Evolutionary conservation across 2,888 invertebrate species (phyloP), one percentile per base, ranked within the genome.

Genomic region (Lasioglossum oenotherae): DNA sequence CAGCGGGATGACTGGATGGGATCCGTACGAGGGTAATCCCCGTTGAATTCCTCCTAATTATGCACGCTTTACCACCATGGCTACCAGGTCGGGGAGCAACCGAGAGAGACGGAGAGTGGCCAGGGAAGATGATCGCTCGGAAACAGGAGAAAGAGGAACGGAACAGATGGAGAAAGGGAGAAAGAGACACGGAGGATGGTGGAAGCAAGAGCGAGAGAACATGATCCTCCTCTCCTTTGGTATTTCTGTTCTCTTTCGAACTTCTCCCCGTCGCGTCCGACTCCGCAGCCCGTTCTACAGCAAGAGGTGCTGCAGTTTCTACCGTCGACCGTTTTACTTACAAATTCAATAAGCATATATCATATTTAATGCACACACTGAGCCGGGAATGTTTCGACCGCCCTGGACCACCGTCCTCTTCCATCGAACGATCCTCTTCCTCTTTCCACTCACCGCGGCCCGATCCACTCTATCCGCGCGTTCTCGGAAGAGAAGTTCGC

Each of bases 31-130:
- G 93, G 93, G 93, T 94, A 94, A 94, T 94, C 94, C 94, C 92
- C 90, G 93, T 93, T 94, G 94, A 94, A 94, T 94, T 94, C 94
- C 93, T 94, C 93, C 93, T 94, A 94, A 94, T 94, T 94, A 94
- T 94, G 94, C 94, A 94, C 94, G 94, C 93, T 94, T 94, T 94
- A 92, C 94, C 94, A 94, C 92, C 92, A 91, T 90, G 91, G 92
- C 93, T 92, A 92, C 92, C 92, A 91, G 82, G 80, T 77, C 72
- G 73, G 69, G 72, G 85, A 80, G 78, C 72, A n/a, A 64, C 19
- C 49, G 60, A 31, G 60, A 27, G 60, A 60, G 60, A 74, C 67
- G 16, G 69, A 27, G 35, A 64, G 53, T 16, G 60, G 27, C 27
- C 60, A 27, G 49, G 46, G 78, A 80, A 57, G 38, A 19, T 57